Evolutionary conservation across 1,140 invertebrate genomes (phyloP), one percentile per base, ranked within the genome.

Genomic region (Octopus sinensis): DNA sequence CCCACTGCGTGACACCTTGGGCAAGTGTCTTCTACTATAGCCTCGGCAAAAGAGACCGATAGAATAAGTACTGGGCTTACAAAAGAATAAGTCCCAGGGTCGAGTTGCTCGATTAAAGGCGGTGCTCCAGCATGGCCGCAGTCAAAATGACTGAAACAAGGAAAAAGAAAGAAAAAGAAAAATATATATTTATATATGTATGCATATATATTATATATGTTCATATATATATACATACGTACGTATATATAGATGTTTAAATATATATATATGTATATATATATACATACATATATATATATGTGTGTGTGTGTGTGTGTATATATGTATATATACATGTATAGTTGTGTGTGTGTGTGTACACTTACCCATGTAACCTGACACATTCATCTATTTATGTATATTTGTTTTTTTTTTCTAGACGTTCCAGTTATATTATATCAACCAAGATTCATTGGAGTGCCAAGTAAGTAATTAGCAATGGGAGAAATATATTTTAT

Each of bases 401-500:
- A 43, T 43, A 43, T 43, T 81, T 81, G 76, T 80, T 84, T 82
- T 84, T 83, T 82, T 82, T 53, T 89, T 88, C 17, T 84, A 91
- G 95, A 89, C 92, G 97, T 84, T 95, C 95, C 30, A 96, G 95
- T 84, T 97, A 97, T 89, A 95, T 98, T 84, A 95, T 99, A 77
- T 96, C 96, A 52, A 98, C 96, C 7, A 98, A 98, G 92, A 95
- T 99, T 85, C 98, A 97, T 90, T 98, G 97, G 96, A 97, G 96
- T 88, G 96, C 95, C 85, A 98, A 97, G 97, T 98, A 93, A 94
- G 94, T 93, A 80, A 43, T 78, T 71, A 62, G 56, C 56, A 62
- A 62, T n/a, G 30, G 30, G 30, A 43, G 30, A 43, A 43, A 43
- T 43, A 43, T 1, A 43, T 43, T 43, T 43, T n/a, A 43, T 43